Evolutionary conservation across 2,888 invertebrate genomes (phyloP).

Genomic region (Gnatocerus cornutus): DNA sequence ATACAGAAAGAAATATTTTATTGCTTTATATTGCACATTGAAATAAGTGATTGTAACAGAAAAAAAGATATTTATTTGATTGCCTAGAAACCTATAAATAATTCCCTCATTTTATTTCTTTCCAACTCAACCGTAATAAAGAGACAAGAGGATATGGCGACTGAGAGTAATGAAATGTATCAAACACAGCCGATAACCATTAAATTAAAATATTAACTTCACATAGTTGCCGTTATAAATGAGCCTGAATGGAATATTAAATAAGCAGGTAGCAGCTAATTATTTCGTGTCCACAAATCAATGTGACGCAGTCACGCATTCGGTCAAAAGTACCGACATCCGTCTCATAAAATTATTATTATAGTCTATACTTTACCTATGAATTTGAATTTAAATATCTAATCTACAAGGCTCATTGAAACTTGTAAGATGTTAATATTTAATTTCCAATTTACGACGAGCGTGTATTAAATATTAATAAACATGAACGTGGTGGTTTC

Average conservation of each 20-base stretch:
- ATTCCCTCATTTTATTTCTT: too few relatives aligned
- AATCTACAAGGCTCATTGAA: slow-evolving; percentile 33
- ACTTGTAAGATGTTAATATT: slow-evolving; percentile 25
- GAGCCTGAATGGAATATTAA: slow-evolving; percentile 55
- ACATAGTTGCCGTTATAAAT: slow-evolving; percentile 56
- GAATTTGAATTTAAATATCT: slow-evolving; percentile 43
- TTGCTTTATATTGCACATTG: too few relatives aligned
- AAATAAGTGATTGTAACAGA: too few relatives aligned
- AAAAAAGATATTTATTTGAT: too few relatives aligned
- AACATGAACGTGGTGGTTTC: slow-evolving; percentile 11
- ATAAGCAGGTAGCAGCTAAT: slow-evolving; percentile 56
- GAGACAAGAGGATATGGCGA: not conserved
- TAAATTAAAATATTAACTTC: slow-evolving; percentile 56
- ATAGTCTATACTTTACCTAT: slow-evolving; percentile 27
- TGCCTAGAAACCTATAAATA: too few relatives aligned
- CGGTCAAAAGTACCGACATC: slow-evolving; percentile 47
- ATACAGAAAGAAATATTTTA: too few relatives aligned
- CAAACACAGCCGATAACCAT: slow-evolving; percentile 53
- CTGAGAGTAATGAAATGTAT: slow-evolving; percentile 47
- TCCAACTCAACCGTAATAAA: not conserved
- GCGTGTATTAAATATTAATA: slow-evolving; percentile 23
- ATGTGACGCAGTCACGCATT: slow-evolving; percentile 51
- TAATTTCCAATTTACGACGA: slow-evolving; percentile 33
- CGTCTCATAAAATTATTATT: slow-evolving; percentile 44
- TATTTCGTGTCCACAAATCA: slow-evolving; percentile 58